Conservation (phyloP, 2,797 vertebrate genomes). For the Coregonus sp. region DNA sequence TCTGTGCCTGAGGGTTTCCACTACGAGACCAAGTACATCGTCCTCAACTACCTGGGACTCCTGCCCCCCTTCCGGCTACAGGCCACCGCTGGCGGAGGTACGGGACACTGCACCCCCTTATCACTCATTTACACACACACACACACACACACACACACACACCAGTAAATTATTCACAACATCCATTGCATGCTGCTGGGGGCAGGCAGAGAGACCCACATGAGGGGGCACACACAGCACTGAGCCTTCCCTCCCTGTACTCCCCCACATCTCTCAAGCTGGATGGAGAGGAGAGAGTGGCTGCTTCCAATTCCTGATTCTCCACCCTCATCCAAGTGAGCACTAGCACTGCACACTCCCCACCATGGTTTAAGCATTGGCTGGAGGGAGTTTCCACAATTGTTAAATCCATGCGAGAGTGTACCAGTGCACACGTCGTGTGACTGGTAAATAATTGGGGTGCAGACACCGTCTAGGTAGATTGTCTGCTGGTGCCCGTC, state of each 20-base stretch:
- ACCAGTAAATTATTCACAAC: constrained; percentile 52
- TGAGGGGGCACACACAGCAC: neutral
- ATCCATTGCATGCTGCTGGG: constrained; percentile 27
- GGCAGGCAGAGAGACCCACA: constrained; percentile 10
- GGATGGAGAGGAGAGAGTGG: neutral
- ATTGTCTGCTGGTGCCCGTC: neutral
- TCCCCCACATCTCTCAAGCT: constrained; percentile 1
- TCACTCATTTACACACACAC: neutral
- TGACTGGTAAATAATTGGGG: neutral
- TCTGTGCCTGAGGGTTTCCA: constrained; percentile 90
- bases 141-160: constrained; percentile 2
- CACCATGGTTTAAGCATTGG: neutral
- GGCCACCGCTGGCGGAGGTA: constrained; percentile 75
- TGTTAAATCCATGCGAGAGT: neutral
- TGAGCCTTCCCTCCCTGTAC: neutral
- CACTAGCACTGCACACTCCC: neutral
- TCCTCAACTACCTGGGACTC: constrained; percentile 90
- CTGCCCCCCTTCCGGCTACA: constrained; percentile 68
- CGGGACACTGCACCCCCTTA: constrained; percentile 26
- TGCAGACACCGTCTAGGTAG: neutral
- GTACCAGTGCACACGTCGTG: neutral
- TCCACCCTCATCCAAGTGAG: neutral
- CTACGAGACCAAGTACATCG: constrained; percentile 92
- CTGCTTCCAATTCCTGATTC: neutral
- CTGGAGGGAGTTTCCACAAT: neutral